Conservation (phyloP, 2,888 invertebrate species). For the Pogonocherus hispidulus region DNA sequence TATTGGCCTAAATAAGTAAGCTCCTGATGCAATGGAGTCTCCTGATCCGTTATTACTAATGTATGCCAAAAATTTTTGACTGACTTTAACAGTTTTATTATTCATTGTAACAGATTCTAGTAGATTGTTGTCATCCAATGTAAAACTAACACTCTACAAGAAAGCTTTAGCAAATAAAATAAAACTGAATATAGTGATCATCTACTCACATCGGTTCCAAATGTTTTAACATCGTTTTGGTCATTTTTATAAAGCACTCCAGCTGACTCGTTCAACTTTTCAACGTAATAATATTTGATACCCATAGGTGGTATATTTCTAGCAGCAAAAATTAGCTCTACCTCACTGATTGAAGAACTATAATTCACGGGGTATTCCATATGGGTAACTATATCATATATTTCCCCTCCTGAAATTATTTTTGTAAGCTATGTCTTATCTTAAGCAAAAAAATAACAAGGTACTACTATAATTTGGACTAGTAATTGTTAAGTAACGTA, state of each 20-base stretch:
- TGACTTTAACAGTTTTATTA: conserved; percentile 64
- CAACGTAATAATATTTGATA: conserved; percentile 42
- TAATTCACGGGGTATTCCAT: conserved; percentile 34
- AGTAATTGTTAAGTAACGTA: conserved; percentile 57
- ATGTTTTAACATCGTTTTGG: background rate
- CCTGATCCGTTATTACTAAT: conserved; percentile 74
- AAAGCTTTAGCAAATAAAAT: too few relatives aligned
- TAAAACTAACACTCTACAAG: conserved; percentile 62
- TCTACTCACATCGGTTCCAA: conserved; percentile 16
- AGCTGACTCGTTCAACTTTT: conserved; percentile 19
- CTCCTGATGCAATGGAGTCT: conserved; percentile 85
- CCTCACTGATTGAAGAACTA: conserved; percentile 40
- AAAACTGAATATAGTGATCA: too few relatives aligned
- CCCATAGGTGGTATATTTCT: conserved; percentile 48
- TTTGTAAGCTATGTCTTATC: background rate
- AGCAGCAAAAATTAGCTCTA: conserved; percentile 80
- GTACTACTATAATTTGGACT: too few relatives aligned
- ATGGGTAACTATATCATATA: conserved; percentile 45
- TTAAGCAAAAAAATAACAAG: too few relatives aligned
- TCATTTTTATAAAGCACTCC: background rate
- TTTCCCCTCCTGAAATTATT: conserved; percentile 32
- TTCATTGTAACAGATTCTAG: conserved; percentile 57
- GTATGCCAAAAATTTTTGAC: conserved; percentile 81
- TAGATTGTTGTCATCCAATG: conserved; percentile 68
- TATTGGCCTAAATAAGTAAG: conserved; percentile 86